phyloP scores from a whole-genome alignment of 2,888 invertebrate genomes.

The Tinea pellionella region DNA sequence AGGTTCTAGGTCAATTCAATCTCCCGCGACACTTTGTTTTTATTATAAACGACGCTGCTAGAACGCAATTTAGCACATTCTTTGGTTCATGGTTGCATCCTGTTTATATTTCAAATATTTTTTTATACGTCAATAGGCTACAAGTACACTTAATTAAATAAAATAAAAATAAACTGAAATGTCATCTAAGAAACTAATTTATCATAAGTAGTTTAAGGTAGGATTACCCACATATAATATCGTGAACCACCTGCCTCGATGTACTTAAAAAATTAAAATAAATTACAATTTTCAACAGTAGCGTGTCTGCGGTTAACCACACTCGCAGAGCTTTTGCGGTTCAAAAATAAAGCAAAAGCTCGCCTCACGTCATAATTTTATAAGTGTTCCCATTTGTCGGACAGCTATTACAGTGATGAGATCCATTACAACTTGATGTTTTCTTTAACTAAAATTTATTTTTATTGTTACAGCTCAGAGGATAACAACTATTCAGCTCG shows the following conservation, averaged over 20 bases:
- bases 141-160: no score
- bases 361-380: slow-evolving; percentile 3
- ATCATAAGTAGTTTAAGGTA: background rate
- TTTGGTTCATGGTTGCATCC: no score
- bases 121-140: no score
- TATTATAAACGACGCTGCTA: background rate
- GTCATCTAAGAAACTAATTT: background rate
- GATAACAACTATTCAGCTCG: slow-evolving; percentile 87
- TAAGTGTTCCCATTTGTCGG: slow-evolving; percentile 5
- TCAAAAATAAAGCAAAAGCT: background rate
- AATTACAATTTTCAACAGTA: background rate
- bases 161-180: no score
- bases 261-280: background rate
- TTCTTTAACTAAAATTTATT: background rate
- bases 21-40: slow-evolving; percentile 1
- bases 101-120: no score
- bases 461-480: slow-evolving; percentile 77
- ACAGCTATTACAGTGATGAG: background rate
- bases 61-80: background rate
- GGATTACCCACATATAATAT: background rate
- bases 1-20: slow-evolving; percentile 9
- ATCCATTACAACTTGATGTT: background rate
- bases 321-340: background rate
- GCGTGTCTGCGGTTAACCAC: background rate
- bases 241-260: background rate